These are phyloP conservation scores for Pyralis farinalis DNA, from an alignment of 2,888 invertebrate genomes.

Conservation along the genomic window DNA sequence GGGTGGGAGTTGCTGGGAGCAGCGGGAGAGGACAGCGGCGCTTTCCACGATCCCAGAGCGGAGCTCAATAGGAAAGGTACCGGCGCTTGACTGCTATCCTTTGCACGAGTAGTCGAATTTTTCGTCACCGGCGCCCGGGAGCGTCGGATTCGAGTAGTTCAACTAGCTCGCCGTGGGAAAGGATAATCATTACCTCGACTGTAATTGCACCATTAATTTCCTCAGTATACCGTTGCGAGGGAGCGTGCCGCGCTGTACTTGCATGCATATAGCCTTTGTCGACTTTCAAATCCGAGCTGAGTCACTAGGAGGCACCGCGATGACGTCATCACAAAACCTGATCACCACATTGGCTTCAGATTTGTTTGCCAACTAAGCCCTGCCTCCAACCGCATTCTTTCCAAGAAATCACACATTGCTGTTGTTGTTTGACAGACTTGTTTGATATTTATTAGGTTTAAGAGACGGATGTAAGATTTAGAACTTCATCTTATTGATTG, in stretches of 20 bases:
- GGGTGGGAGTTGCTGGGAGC: too few species aligned
- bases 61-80: too few species aligned
- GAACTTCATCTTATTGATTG: neutral
- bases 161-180: too few species aligned
- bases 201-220: neutral
- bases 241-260: neutral
- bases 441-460: conserved; percentile 8
- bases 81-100: too few species aligned
- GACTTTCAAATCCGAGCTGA: conserved; percentile 10
- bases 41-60: too few species aligned
- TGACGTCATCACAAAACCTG: conserved; percentile 32
- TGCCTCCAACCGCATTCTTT: conserved; percentile 28
- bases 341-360: conserved; percentile 29
- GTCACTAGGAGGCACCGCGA: conserved; percentile 23
- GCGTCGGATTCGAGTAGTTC: too few species aligned
- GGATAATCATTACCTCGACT: neutral
- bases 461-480: neutral
- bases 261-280: conserved; percentile 12
- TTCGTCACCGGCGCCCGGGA: too few species aligned
- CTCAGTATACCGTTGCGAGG: neutral
- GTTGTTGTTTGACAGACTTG: conserved; percentile 13
- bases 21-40: too few species aligned
- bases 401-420: conserved; percentile 38
- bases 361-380: conserved; percentile 28
- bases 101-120: too few species aligned